Percentiles rank a stretch among this genome's conserved stretches.
Conservation (phyloP, 1,140 invertebrate genomes). For the Diorhabda carinulata region DNA sequence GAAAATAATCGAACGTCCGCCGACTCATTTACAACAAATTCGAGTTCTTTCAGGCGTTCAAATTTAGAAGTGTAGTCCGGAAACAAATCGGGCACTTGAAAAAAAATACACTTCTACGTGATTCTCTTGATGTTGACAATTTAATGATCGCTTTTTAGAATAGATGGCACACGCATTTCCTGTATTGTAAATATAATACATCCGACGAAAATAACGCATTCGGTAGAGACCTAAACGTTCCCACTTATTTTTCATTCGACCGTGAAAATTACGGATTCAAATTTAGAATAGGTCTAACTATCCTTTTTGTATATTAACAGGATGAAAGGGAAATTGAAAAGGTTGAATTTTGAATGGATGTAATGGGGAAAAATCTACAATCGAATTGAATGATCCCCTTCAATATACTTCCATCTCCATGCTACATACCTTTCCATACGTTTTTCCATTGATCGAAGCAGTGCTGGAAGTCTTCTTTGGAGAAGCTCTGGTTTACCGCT, state of each 20-base stretch:
- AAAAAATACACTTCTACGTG: slow-evolving; percentile 3
- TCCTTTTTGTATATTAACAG: no score
- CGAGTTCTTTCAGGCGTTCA: background rate
- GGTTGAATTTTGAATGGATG: no score
- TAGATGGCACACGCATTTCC: slow-evolving; percentile 14
- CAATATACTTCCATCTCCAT: no score
- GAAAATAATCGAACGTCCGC: no score
- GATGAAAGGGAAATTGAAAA: no score
- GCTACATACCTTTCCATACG: no score
- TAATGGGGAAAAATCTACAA: no score
- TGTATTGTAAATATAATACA: slow-evolving; percentile 5
- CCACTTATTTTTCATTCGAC: slow-evolving; percentile 10
- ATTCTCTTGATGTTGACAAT: slow-evolving; percentile 20
- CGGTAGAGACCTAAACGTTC: background rate
- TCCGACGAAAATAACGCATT: slow-evolving; percentile 16
- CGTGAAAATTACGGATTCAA: background rate
- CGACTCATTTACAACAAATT: background rate
- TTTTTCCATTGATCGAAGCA: no score
- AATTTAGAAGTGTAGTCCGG: slow-evolving; percentile 12
- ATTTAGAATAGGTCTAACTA: background rate
- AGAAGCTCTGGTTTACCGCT: no score
- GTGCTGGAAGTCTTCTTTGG: no score
- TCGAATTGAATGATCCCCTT: no score
- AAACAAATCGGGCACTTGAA: slow-evolving; percentile 2
- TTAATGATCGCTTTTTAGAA: slow-evolving; percentile 18